Evolutionary conservation across 2,888 invertebrate species (phyloP), one percentile per base, ranked within the genome.

Genomic region (Lasioglossum oenotherae): DNA sequence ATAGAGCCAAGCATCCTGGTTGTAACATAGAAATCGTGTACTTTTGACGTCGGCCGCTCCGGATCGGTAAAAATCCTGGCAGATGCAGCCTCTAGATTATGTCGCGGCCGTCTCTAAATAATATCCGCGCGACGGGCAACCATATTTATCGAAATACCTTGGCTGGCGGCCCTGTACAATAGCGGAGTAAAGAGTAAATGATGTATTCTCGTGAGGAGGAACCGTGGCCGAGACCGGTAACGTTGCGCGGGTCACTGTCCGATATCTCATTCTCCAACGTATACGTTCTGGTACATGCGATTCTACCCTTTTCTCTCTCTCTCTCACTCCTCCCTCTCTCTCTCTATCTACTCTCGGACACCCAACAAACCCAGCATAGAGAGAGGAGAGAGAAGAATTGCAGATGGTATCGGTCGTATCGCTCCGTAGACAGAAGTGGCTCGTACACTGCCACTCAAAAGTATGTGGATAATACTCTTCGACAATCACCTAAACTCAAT

Each of bases 221-320:
- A 78, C 74, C 82, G 82, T 78, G 75, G 86, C 74, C 81, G 88
- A 84, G 88, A 84, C 82, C 82, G 78, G 78, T 81, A 67, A 86
- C 82, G 81, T 89, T 88, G 88, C 86, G 90, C 87, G 86, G 90
- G 90, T 90, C 90, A 90, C 88, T 91, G 91, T 87, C 90, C 91
- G 90, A 91, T 88, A 90, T 90, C 91, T 90, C 90, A 88, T 89
- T 89, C 88, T 86, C 84, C 82, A 80, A 83, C 83, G 82, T 85
- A 84, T 89, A 82, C 89, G 81, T 74, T 78, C 73, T 74, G 89
- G 85, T 89, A 81, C 86, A 85, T 79, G 83, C 81, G 83, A 81
- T 84, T 84, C 72, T 35, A 78, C 87, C 27, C n/a, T 76, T 44
- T 73, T 44, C 57, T 76, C 67, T 35, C 35, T 35, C 8, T n/a